Percentiles rank a stretch among this genome's conserved stretches.
These are phyloP conservation scores for Recurvirostra avosetta DNA, from an alignment of 2,113 vertebrate species.

Conservation along the genomic window DNA sequence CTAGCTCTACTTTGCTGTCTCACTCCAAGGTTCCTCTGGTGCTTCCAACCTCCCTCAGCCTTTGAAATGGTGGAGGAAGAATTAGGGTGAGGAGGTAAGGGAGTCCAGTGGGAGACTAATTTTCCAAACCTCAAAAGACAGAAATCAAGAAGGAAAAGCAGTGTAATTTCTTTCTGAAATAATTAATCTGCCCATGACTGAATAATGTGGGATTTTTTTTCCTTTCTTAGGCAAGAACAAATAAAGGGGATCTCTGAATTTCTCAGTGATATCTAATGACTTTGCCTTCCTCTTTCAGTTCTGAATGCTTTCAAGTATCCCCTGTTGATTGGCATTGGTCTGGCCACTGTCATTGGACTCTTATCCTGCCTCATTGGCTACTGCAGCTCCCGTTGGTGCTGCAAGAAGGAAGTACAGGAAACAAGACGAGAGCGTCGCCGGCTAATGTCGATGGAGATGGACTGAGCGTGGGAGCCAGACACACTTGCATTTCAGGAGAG, in stretches of 20 bases:
- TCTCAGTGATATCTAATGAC: neutral
- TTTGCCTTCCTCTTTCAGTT: constrained; percentile 72
- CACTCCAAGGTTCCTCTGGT: neutral
- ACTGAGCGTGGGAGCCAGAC: constrained; percentile 72
- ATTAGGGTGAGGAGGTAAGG: neutral
- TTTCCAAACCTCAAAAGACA: neutral
- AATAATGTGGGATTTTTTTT: neutral
- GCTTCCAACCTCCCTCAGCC: neutral
- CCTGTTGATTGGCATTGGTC: constrained; percentile 85
- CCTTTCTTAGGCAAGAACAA: neutral
- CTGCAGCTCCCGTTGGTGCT: constrained; percentile 89
- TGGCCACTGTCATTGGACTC: constrained; percentile 84
- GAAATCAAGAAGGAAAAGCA: neutral
- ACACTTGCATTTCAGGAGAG: neutral
- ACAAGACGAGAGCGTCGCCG: constrained; percentile 80
- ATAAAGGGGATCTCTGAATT: neutral
- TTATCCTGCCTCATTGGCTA: constrained; percentile 93
- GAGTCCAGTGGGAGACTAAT: neutral
- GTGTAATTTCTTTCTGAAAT: neutral
- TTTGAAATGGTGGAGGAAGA: neutral
- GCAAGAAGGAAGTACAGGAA: constrained; percentile 84
- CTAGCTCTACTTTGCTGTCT: neutral
- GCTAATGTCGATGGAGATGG: constrained; percentile 93
- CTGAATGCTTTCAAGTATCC: constrained; percentile 92
- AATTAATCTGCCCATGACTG: neutral